Conservation (phyloP, 2,888 invertebrate genomes). For the Mythimna ferrago region DNA sequence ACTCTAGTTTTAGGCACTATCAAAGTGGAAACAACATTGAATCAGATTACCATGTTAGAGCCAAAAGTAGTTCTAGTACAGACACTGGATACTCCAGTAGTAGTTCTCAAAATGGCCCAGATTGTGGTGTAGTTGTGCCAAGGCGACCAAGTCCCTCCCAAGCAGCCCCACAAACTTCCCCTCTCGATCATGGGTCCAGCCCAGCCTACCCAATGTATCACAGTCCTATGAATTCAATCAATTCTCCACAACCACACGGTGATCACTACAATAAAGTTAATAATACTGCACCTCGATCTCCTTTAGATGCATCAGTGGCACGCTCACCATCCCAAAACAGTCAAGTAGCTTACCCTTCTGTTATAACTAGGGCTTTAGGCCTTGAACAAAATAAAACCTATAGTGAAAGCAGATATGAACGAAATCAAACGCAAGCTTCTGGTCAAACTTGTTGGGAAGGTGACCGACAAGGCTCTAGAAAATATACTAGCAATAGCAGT, state of each 20-base stretch:
- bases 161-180: constrained; percentile 93
- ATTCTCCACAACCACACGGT: constrained; percentile 93
- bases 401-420: constrained; percentile 89
- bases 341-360: constrained; percentile 95
- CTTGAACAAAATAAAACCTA: constrained; percentile 91
- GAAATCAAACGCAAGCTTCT: constrained; percentile 86
- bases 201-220: constrained; percentile 96
- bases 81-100: constrained; percentile 92
- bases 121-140: constrained; percentile 92
- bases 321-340: constrained; percentile 91
- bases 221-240: constrained; percentile 95
- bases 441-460: constrained; percentile 91
- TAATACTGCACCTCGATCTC: constrained; percentile 92
- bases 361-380: constrained; percentile 94
- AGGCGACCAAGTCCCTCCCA: constrained; percentile 93
- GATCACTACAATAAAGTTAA: constrained; percentile 87
- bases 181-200: constrained; percentile 94
- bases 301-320: constrained; percentile 93
- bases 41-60: constrained; percentile 91
- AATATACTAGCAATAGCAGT: constrained; percentile 86
- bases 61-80: constrained; percentile 91
- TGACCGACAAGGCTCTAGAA: constrained; percentile 86
- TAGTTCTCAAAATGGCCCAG: constrained; percentile 92
- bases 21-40: constrained; percentile 91
- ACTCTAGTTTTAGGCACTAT: constrained; percentile 92